These are phyloP conservation scores for Pyrgilauda ruficollis DNA, from an alignment of 2,113 vertebrate species.

Conservation along the genomic window DNA sequence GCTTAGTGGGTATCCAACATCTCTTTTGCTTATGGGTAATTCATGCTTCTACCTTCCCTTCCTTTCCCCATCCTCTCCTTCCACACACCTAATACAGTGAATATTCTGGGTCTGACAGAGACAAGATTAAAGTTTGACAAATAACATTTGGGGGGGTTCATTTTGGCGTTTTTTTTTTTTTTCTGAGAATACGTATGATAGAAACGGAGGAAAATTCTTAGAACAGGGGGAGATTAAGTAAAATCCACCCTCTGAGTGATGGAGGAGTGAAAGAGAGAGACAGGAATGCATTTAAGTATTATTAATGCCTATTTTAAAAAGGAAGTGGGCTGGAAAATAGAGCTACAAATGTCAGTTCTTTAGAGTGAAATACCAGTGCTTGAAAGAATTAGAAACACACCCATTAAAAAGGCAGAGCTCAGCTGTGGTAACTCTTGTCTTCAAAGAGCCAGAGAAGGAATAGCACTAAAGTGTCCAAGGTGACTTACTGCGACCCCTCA, in stretches of 20 bases:
- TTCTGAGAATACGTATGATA: background rate
- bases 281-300: constrained; percentile 61
- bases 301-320: constrained; percentile 74
- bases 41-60: background rate
- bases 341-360: constrained; percentile 52
- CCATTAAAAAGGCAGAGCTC: background rate
- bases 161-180: background rate
- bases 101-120: background rate
- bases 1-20: background rate
- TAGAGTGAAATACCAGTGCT: background rate
- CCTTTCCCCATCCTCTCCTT: background rate
- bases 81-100: background rate
- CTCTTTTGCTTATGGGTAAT: background rate
- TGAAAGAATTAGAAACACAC: constrained; percentile 10
- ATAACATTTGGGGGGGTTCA: background rate
- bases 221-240: constrained; percentile 20
- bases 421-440: background rate
- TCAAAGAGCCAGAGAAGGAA: background rate
- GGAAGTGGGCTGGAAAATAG: constrained; percentile 62
- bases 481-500: background rate
- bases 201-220: background rate
- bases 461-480: background rate
- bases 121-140: background rate
- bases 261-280: constrained; percentile 44
- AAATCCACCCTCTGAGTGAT: constrained; percentile 42